These are phyloP conservation scores for Drosophila bocki DNA, from an alignment of 1,140 invertebrate species.

Conservation along the genomic window DNA sequence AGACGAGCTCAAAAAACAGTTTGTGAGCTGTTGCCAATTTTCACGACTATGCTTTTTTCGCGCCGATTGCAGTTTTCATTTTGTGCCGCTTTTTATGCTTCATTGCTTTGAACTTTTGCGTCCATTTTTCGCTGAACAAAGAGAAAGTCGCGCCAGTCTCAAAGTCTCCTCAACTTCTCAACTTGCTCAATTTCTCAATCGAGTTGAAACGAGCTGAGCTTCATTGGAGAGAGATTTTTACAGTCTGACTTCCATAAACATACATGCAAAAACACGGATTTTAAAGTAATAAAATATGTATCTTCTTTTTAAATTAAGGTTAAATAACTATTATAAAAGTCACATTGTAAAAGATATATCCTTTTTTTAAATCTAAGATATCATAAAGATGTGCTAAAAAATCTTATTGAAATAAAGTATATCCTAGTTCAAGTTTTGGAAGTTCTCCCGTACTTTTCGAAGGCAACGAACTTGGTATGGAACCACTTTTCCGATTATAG, in stretches of 20 bases:
- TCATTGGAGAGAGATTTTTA: background rate
- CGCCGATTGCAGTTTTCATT: slow-evolving; percentile 32
- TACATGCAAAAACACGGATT: background rate
- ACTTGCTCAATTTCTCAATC: slow-evolving; percentile 27
- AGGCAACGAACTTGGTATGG: slow-evolving; percentile 9
- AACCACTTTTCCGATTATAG: slow-evolving; percentile 21
- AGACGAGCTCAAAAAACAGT: slow-evolving; percentile 32
- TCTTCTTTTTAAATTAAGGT: background rate
- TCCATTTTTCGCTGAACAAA: slow-evolving; percentile 71
- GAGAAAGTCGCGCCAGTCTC: slow-evolving; percentile 65
- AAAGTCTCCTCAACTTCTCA: slow-evolving; percentile 31
- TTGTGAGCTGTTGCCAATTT: slow-evolving; percentile 61
- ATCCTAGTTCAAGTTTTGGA: background rate
- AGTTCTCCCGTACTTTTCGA: slow-evolving; percentile 6
- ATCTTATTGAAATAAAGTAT: background rate
- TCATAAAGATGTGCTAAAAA: too few relatives aligned
- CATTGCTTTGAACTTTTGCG: slow-evolving; percentile 82
- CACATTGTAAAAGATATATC: background rate
- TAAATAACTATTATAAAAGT: background rate
- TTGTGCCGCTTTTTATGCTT: slow-evolving; percentile 66
- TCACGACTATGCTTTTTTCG: slow-evolving; percentile 42
- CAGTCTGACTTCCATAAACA: background rate
- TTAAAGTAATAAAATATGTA: background rate
- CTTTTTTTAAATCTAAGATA: too few relatives aligned
- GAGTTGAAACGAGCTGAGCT: slow-evolving; percentile 6